Base-by-base conservation (phyloP, 2,888 invertebrate species). In the Pharmacophagus antenor region DNA sequence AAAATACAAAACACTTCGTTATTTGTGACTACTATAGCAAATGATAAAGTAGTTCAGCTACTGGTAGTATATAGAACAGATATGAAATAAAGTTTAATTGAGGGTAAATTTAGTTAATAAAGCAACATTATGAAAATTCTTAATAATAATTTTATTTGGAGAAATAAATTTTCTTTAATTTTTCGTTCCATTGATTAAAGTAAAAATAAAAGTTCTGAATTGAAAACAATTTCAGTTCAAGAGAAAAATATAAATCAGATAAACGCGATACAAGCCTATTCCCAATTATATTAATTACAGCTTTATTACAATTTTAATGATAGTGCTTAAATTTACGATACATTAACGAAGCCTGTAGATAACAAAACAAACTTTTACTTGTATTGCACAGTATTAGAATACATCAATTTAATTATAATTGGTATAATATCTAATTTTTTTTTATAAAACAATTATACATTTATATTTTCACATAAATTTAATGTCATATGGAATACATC, bases 301-400 rank as follows among this genome's bases (percentile, higher is more conserved):
- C 73, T 85, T 88, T 85, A 82, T 79, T 86, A 86, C 85, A 88
- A 79, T 83, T 85, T 84, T 82, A 78, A 81, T 79, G 72, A 76
- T 76, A 72, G 67, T 74, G 79, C 75, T 77, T 80, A 80, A 79
- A 70, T 70, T 77, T 84, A 84, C 74, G 71, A 77, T 80, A 79
- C 69, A 72, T 73, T 77, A 79, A 81, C 78, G 72, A 81, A 84
- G 82, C 82, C 69, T 76, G 74, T 74, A 72, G 70, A 69, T 82
- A 80, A 77, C 67, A 75, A 82, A 85, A 81, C 77, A 81, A 67
- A 73, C 77, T 77, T 77, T 73, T 79, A 82, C 77, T 79, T 77
- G 72, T 90, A 90, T 90, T 90, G 90, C 90, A 90, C 90, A 82
- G 76, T 78, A 79, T 75, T 79, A 84, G 79, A 81, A 83, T 85